Conservation (phyloP, 2,113 vertebrate genomes). For the Lepus americanus region DNA sequence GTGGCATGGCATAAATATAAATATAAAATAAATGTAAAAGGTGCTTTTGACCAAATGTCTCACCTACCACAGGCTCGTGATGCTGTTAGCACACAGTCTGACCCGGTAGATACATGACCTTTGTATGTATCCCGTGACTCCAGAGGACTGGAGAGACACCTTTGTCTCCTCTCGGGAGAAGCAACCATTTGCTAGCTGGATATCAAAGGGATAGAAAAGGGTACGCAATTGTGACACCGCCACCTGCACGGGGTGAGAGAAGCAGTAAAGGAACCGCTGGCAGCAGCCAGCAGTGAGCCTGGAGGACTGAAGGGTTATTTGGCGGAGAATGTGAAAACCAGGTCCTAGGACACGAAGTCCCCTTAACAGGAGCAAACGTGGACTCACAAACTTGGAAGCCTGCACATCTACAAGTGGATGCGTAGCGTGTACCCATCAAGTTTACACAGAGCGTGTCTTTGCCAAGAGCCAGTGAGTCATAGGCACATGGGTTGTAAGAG, state of each 20-base stretch:
- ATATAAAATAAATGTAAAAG: background rate
- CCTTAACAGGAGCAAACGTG: background rate
- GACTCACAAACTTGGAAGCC: conserved; percentile 1
- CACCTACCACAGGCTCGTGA: background rate
- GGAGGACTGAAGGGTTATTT: background rate
- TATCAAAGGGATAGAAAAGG: background rate
- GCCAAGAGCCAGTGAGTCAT: conserved; percentile 86
- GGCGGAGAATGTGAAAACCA: background rate
- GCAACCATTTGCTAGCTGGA: background rate
- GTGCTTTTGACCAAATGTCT: background rate
- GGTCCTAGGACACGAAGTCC: background rate
- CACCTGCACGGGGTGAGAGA: background rate
- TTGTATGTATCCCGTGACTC: background rate
- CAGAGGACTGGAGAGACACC: background rate
- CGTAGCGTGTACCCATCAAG: background rate
- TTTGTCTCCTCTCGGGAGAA: background rate
- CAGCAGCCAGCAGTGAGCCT: background rate
- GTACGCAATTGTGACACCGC: background rate
- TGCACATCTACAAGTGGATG: background rate
- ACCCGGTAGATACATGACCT: background rate
- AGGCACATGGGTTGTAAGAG: conserved; percentile 89
- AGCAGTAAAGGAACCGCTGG: background rate
- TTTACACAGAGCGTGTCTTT: too few species aligned
- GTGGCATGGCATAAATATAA: background rate
- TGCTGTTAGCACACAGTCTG: background rate